Percentiles rank a stretch among this genome's conserved stretches.
Evolutionary conservation across 1,140 invertebrate genomes (phyloP).

Genomic region (Lordiphosa collinella): DNA sequence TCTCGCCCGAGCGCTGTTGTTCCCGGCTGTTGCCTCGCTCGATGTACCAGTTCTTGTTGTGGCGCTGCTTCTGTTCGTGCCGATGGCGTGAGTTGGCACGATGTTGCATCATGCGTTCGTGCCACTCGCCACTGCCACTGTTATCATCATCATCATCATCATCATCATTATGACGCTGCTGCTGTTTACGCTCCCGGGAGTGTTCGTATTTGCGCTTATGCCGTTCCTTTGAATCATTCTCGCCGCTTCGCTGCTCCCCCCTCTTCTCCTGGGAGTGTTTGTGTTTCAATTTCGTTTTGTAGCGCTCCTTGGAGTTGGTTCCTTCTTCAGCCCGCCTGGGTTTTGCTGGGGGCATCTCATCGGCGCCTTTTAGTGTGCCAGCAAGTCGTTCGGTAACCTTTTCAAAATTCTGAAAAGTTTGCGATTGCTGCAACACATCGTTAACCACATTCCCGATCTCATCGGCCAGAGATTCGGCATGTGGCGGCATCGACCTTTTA

Average conservation of each 20-base stretch:
- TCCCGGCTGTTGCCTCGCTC: conserved; percentile 62
- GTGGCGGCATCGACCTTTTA: conserved; percentile 2
- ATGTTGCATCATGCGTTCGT: conserved; percentile 65
- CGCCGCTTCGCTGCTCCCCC: neutral
- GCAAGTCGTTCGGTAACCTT: conserved; percentile 56
- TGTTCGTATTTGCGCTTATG: conserved; percentile 15
- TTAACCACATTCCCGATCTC: conserved; percentile 56
- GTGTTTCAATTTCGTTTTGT: conserved; percentile 25
- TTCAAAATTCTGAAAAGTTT: conserved; percentile 61
- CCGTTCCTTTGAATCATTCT: neutral
- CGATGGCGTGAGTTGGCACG: conserved; percentile 49
- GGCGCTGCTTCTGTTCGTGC: conserved; percentile 40
- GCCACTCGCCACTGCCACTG: conserved; percentile 64
- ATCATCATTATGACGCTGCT: conserved; percentile 15
- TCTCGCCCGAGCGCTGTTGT: conserved; percentile 46
- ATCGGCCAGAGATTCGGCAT: conserved; percentile 46
- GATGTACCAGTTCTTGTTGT: conserved; percentile 68
- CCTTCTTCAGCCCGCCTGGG: neutral
- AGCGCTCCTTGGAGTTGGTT: conserved; percentile 34
- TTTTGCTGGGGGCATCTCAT: neutral
- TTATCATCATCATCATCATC: conserved; percentile 19
- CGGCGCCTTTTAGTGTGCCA: conserved; percentile 9
- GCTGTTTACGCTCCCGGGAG: conserved; percentile 25
- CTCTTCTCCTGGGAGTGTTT: conserved; percentile 13
- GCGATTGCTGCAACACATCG: conserved; percentile 60